Evolutionary conservation across 2,888 invertebrate species (phyloP), one percentile per base, ranked within the genome.

Genomic region (Spodoptera picta): DNA sequence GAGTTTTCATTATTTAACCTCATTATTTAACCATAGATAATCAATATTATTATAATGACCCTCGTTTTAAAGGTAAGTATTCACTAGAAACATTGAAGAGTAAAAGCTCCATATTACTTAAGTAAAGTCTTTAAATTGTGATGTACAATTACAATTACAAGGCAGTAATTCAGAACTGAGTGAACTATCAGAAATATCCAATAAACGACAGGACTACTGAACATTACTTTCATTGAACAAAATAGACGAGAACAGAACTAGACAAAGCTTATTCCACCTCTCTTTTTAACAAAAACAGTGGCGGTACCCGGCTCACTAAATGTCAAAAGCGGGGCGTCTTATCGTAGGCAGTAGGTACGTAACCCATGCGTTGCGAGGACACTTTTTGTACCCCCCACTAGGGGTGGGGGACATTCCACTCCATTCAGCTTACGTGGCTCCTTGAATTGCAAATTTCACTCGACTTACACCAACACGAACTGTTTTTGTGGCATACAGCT

Each of bases 391-490:
- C 60, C 27, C n/a, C 12, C 14, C 31, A n/a, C 44, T 67, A 42
- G 19, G 64, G 60, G 44, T 41, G 19, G 64, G 60, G 44, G 36
- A 46, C 75, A 75, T 77, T 75, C 73, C 55, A 62, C 72, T 75
- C 53, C 52, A 78, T 73, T 51, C 64, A 60, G 78, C 71, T 73
- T 75, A 73, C 72, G 65, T 73, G 59, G 79, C 82, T 86, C 70
- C 83, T 87, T 89, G 90, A 89, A 88, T 90, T 90, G 89, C 86
- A 89, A 90, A 89, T 90, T 84, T 80, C 64, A 77, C 73, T 76
- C 74, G 77, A 73, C 73, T 75, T 75, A 78, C 72, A 67, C 74
- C 70, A 76, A 78, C 73, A 76, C 54, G 66, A 69, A 67, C 73
- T 66, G 79, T 75, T 80, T 80, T 80, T 80, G 66, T 62, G 59